Evolutionary conservation across 2,797 vertebrate species (phyloP), one percentile per base, ranked within the genome.

Genomic region (Adelosebastes latens): DNA sequence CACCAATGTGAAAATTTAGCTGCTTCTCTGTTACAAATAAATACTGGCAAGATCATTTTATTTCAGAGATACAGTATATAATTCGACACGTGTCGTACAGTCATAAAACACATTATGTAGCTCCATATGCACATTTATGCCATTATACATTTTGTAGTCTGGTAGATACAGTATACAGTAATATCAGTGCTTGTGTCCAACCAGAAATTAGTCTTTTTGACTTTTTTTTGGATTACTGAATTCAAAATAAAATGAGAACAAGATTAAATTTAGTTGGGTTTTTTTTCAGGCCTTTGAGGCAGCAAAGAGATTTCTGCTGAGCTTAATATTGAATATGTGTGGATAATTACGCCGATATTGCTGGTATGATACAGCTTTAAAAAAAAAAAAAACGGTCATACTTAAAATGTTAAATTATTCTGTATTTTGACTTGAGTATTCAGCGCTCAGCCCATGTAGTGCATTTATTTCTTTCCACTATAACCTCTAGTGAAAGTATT

Each of bases 261-360:
- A 39, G n/a, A 71, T 63, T 68, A 76, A 67, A 84, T 80, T 79
- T 56, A 27, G 25, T 27, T 27, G 13, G 12, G 36, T 24, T 58
- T 72, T 80, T 80, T 70, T 63, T 80, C 20, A 61, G 62, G 36
- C 68, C 13, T 56, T 58, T 16, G 66, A 80, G 68, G 34, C 77
- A 76, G 11, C 10, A 49, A 49, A 20, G 25, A 20, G 25, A 72
- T 5, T 49, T 49, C 24, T 25, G 49, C 46, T 36, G n/a, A 73
- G 25, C 13, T 46, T 69, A 32, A 32, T 53, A 39, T 10, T 20
- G 29, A 69, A 22, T 3, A 58, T 10, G 27, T 66, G 14, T 55
- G 25, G n/a, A 42, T 11, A 62, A 60, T 27, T 9, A 61, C n/a
- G 16, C 8, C 29, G 25, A 63, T 60, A 32, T 13, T 60, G 39